Conservation (phyloP, 2,113 vertebrate species). For the Scortum barcoo region DNA sequence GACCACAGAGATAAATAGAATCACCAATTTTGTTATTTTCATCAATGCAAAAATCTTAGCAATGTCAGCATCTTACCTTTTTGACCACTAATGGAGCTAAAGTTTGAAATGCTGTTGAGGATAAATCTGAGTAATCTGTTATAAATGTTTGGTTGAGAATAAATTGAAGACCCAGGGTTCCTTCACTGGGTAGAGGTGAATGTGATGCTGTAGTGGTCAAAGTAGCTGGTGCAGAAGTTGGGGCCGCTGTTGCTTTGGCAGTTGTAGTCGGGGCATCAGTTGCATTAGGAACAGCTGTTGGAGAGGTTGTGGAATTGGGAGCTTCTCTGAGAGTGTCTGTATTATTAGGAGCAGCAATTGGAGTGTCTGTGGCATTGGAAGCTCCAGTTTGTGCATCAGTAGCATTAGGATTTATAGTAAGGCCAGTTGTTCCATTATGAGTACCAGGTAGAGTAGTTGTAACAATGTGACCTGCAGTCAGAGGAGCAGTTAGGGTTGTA, state of each 20-base stretch:
- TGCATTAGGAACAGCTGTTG: too few relatives aligned
- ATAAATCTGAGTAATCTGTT: not conserved
- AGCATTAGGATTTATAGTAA: not conserved
- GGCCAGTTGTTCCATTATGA: not conserved
- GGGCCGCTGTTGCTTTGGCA: too few relatives aligned
- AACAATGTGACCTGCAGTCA: too few relatives aligned
- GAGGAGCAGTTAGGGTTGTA: too few relatives aligned
- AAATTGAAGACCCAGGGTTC: conserved; percentile 40
- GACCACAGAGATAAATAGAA: too few relatives aligned
- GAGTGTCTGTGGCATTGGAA: not conserved
- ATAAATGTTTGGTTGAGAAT: conserved; percentile 33
- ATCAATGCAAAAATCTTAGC: too few relatives aligned
- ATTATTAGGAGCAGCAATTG: not conserved
- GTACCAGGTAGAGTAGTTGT: not conserved
- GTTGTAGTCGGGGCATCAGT: too few relatives aligned
- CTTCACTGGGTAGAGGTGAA: conserved; percentile 33
- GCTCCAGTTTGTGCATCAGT: too few relatives aligned
- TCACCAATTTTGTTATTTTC: too few relatives aligned
- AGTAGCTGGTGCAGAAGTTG: not conserved
- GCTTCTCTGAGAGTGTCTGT: too few relatives aligned
- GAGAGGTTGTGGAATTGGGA: too few relatives aligned
- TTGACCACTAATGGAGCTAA: conserved; percentile 18
- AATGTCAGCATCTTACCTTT: conserved; percentile 44
- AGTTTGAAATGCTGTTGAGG: not conserved
- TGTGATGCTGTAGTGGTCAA: conserved; percentile 3